phyloP scores from a whole-genome alignment of 2,113 vertebrate species.

The Cyphomyrus plagiostoma region DNA sequence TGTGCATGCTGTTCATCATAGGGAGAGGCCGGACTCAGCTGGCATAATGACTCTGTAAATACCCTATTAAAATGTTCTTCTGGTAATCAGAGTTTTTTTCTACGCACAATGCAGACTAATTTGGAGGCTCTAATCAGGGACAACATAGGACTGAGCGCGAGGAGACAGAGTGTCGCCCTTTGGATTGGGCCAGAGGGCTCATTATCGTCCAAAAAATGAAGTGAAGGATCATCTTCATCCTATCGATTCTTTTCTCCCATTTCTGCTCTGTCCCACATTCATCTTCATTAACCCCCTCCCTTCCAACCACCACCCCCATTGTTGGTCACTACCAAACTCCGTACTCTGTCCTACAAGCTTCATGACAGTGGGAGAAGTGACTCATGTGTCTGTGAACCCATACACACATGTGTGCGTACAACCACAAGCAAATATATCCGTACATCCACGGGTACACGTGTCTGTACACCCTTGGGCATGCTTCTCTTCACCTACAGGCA shows the following conservation, averaged over 20 bases:
- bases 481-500: not conserved
- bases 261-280: slow-evolving; percentile 16
- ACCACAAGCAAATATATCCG: not conserved
- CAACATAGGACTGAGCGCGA: slow-evolving; percentile 10
- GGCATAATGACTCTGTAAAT: slow-evolving; percentile 22
- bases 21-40: slow-evolving; percentile 10
- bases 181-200: not conserved
- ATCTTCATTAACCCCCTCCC: slow-evolving; percentile 20
- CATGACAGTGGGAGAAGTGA: not conserved
- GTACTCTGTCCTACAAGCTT: slow-evolving; percentile 1
- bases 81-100: slow-evolving; percentile 16
- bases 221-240: slow-evolving; percentile 14
- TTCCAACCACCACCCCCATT: not conserved
- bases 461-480: too few relatives aligned
- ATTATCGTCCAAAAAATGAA: not conserved
- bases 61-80: slow-evolving; percentile 18
- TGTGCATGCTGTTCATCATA: slow-evolving; percentile 6
- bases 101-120: slow-evolving; percentile 15
- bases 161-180: slow-evolving; percentile 15
- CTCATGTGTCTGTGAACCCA: not conserved
- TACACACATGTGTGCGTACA: slow-evolving; percentile 18
- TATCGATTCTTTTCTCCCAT: slow-evolving; percentile 21
- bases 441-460: not conserved
- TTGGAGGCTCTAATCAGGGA: slow-evolving; percentile 12
- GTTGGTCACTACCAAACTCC: not conserved